Evolutionary conservation across 2,888 invertebrate genomes (phyloP).

Genomic region (Thecocarcelia acutangulata): DNA sequence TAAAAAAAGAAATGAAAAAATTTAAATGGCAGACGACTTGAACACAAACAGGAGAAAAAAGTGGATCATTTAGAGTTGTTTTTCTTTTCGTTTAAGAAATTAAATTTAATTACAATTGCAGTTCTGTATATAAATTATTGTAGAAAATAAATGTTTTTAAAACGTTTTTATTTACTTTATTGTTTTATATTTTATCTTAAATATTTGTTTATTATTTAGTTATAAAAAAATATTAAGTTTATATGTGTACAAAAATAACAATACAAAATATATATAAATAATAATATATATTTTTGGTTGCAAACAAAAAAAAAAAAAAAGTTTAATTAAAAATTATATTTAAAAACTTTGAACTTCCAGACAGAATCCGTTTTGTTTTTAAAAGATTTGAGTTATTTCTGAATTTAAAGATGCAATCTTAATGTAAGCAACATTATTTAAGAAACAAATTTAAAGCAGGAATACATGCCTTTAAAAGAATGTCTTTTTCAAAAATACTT

Average conservation of each 20-base stretch:
- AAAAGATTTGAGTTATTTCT: no score
- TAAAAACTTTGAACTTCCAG: neutral
- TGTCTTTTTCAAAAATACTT: no score
- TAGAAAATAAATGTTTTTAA: no score
- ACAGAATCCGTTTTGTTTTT: no score
- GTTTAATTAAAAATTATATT: neutral
- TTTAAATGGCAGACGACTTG: slow-evolving; percentile 61
- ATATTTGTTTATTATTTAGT: neutral
- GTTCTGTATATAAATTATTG: neutral
- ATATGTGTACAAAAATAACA: slow-evolving; percentile 33
- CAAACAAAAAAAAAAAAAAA: slow-evolving; percentile 13
- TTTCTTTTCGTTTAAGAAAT: neutral
- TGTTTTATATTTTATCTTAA: neutral
- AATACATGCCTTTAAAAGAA: no score
- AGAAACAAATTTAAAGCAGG: no score
- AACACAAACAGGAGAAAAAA: slow-evolving; percentile 56
- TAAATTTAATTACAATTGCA: neutral
- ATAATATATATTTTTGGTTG: slow-evolving; percentile 10
- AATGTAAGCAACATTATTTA: no score
- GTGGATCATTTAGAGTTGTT: no score
- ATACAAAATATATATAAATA: slow-evolving; percentile 23
- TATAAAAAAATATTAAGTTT: slow-evolving; percentile 15
- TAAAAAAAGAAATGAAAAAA: slow-evolving; percentile 14
- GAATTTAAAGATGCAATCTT: no score
- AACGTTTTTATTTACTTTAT: neutral